Conservation (phyloP, 2,888 invertebrate species). For the Smittia aterrima region DNA sequence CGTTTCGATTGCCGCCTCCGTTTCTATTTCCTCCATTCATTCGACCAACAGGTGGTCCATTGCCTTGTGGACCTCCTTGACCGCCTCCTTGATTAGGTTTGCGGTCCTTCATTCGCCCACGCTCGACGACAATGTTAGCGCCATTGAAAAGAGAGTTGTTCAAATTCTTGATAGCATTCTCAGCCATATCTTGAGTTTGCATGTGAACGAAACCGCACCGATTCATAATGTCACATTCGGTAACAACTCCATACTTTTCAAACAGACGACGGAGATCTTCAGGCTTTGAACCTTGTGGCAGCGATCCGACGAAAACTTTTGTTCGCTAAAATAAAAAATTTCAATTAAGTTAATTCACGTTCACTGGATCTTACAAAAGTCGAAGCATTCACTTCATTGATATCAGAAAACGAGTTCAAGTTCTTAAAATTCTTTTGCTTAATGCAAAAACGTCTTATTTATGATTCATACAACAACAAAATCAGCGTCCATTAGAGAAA, state of each 20-base stretch:
- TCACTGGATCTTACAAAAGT: neutral
- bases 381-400: neutral
- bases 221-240: conserved; percentile 92
- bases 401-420: neutral
- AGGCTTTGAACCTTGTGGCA: conserved; percentile 79
- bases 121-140: conserved; percentile 78
- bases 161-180: conserved; percentile 74
- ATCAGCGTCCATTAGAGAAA: neutral
- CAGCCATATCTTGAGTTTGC: conserved; percentile 78
- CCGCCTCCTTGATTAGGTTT: conserved; percentile 49
- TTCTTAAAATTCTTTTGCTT: too few species aligned
- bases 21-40: conserved; percentile 53
- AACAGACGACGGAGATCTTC: conserved; percentile 81
- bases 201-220: conserved; percentile 93
- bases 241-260: conserved; percentile 81
- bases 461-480: conserved; percentile 14
- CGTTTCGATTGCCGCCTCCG: conserved; percentile 53
- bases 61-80: too few species aligned
- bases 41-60: conserved; percentile 30
- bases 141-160: conserved; percentile 83
- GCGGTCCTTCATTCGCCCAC: conserved; percentile 73
- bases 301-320: conserved; percentile 91
- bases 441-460: neutral
- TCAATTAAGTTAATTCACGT: neutral
- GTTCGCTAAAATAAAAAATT: conserved; percentile 60